phyloP scores from a whole-genome alignment of 2,797 vertebrate genomes.

The Lacerta bilineata region DNA sequence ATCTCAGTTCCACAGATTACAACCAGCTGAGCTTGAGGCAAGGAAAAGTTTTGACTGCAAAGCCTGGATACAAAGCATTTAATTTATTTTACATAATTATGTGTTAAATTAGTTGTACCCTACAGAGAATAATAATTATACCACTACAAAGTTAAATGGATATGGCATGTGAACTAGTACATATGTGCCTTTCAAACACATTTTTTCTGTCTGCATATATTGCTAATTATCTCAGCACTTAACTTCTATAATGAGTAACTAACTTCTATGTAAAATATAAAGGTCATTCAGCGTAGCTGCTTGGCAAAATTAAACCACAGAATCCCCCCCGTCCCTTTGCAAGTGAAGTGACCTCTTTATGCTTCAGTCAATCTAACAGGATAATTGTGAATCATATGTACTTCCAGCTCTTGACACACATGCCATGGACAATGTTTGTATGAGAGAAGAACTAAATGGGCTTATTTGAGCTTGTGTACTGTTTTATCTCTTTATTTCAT shows the following conservation, averaged over 20 bases:
- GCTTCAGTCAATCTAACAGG: slow-evolving; percentile 21
- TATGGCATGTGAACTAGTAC: slow-evolving; percentile 11
- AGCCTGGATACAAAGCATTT: background rate
- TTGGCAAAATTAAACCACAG: slow-evolving; percentile 16
- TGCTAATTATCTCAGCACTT: background rate
- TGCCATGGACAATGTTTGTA: background rate
- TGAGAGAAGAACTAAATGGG: background rate
- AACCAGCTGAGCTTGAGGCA: slow-evolving; percentile 8
- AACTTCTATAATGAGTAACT: slow-evolving; percentile 12
- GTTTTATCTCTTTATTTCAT: background rate
- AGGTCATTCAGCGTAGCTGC: background rate
- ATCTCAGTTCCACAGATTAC: background rate
- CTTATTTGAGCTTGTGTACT: background rate
- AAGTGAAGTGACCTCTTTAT: slow-evolving; percentile 36
- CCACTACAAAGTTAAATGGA: slow-evolving; percentile 30
- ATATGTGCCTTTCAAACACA: slow-evolving; percentile 27
- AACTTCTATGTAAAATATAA: slow-evolving; percentile 19
- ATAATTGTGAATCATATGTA: slow-evolving; percentile 31
- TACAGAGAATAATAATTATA: slow-evolving; percentile 27
- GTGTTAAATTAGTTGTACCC: slow-evolving; percentile 30
- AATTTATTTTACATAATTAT: slow-evolving; percentile 23
- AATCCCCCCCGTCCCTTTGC: background rate
- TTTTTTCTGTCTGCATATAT: background rate
- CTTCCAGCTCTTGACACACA: background rate
- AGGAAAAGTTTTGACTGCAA: slow-evolving; percentile 7